Conservation (phyloP, 2,797 vertebrate species). For the Coregonus sp. region DNA sequence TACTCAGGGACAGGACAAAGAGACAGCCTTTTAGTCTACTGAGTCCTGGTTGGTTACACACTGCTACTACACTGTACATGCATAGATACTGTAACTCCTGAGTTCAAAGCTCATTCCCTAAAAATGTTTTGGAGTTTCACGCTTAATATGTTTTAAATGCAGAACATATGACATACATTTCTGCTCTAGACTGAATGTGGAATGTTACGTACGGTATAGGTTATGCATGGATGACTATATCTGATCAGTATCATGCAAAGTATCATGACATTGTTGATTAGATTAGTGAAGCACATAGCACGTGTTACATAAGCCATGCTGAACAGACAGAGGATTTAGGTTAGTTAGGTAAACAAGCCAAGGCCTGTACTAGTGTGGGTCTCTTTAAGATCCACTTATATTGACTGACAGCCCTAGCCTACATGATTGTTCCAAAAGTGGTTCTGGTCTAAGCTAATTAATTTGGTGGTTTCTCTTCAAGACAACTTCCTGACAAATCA, state of each 20-base stretch:
- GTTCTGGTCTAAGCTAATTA: background rate
- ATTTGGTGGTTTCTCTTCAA: background rate
- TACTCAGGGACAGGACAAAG: background rate
- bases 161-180: slow-evolving; percentile 21
- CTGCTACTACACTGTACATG: background rate
- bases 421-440: background rate
- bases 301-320: background rate
- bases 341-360: background rate
- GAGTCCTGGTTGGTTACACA: background rate
- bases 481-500: slow-evolving; percentile 20
- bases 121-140: background rate
- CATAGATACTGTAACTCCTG: background rate
- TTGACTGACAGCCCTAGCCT: background rate
- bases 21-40: background rate
- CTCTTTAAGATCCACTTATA: background rate
- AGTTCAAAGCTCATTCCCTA: background rate
- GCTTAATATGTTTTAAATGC: slow-evolving; percentile 2
- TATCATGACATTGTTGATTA: background rate
- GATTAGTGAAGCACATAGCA: slow-evolving; percentile 7
- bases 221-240: slow-evolving; percentile 28
- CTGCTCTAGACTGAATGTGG: slow-evolving; percentile 14
- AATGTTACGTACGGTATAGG: slow-evolving; percentile 8
- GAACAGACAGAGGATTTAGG: background rate
- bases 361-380: background rate
- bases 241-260: slow-evolving; percentile 26